Conservation (phyloP, 1,140 invertebrate genomes). For the Zaprionus capensis region DNA sequence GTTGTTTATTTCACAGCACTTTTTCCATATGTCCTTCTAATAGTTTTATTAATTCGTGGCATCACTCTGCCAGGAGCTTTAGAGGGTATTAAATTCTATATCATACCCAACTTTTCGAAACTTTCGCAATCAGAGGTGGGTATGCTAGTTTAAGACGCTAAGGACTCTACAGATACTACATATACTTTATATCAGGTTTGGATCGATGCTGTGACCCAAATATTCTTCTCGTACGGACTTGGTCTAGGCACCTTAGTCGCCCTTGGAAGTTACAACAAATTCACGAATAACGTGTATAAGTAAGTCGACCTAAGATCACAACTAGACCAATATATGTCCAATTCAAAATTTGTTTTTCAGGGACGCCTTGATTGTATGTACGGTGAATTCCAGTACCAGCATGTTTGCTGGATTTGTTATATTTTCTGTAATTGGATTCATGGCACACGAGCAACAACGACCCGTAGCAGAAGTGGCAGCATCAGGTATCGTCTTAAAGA, state of each 20-base stretch:
- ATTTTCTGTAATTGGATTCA: conserved; percentile 99
- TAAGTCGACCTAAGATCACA: conserved; percentile 78
- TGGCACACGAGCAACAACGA: conserved; percentile 97
- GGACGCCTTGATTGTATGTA: conserved; percentile 97
- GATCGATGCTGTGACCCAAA: conserved; percentile 98
- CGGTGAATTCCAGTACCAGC: conserved; percentile 97
- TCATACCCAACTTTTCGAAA: conserved; percentile 95
- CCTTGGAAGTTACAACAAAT: conserved; percentile 97
- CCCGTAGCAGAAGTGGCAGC: conserved; percentile 96
- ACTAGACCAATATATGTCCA: background rate
- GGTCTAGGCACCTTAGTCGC: conserved; percentile 96
- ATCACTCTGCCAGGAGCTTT: conserved; percentile 96
- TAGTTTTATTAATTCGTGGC: conserved; percentile 93
- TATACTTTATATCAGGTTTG: conserved; percentile 88
- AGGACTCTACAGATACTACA: background rate
- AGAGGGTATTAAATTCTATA: conserved; percentile 96
- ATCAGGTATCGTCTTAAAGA: conserved; percentile 86
- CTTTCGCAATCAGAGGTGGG: conserved; percentile 93
- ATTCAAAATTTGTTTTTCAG: conserved; percentile 85
- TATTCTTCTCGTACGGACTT: conserved; percentile 98
- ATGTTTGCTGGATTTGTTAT: conserved; percentile 99
- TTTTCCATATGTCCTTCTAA: conserved; percentile 96
- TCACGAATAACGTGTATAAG: conserved; percentile 98
- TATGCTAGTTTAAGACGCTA: background rate
- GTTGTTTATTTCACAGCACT: conserved; percentile 97